These are phyloP conservation scores for Phalacrocorax carbo DNA, from an alignment of 2,113 vertebrate genomes.

Conservation along the genomic window DNA sequence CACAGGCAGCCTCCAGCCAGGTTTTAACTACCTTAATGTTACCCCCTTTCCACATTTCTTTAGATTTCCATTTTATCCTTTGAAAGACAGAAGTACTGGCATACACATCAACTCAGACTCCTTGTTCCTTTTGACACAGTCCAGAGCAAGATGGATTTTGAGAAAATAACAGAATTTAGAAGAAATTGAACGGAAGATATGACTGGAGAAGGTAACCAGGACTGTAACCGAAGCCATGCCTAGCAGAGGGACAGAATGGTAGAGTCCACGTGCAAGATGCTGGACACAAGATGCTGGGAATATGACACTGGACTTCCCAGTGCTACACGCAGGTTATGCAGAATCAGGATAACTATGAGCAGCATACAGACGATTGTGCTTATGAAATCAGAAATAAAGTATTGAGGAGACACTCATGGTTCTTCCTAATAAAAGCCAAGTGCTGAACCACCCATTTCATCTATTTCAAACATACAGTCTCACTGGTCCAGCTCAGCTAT, in stretches of 20 bases:
- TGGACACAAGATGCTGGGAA: neutral
- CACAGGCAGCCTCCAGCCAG: neutral
- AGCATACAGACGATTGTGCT: neutral
- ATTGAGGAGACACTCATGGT: neutral
- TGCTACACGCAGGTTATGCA: neutral
- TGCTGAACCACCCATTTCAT: neutral
- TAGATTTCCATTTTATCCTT: neutral
- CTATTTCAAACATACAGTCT: neutral
- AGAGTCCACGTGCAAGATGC: neutral
- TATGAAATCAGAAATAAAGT: neutral
- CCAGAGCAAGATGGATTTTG: neutral
- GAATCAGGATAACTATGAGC: neutral
- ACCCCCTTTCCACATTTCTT: neutral
- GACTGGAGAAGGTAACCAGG: conserved; percentile 15
- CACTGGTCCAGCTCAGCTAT: neutral
- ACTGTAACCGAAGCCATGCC: neutral
- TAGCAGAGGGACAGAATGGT: neutral
- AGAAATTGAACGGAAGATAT: conserved; percentile 32
- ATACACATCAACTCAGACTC: neutral
- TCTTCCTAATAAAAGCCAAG: neutral
- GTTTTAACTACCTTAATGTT: neutral
- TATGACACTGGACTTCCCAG: neutral
- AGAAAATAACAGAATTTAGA: conserved; percentile 19
- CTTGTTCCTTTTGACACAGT: neutral
- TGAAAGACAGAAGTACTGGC: neutral